Evolutionary conservation across 2,888 invertebrate genomes (phyloP).

Genomic region (Metallyticus violacea): DNA sequence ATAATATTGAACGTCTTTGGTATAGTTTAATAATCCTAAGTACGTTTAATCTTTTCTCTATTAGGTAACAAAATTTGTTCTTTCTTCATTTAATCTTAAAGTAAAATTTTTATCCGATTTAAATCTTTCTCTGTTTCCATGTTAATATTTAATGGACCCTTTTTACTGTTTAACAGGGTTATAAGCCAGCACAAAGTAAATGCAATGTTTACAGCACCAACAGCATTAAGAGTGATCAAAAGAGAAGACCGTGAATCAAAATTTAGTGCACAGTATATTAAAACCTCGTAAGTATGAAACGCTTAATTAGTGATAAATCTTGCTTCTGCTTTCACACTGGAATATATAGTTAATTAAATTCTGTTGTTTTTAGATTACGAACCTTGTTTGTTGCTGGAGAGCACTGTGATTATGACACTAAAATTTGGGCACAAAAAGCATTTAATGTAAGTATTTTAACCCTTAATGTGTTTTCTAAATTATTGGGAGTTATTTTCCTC

Average conservation of each 20-base stretch:
- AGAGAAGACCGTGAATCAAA: slow-evolving; percentile 74
- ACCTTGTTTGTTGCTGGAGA: slow-evolving; percentile 83
- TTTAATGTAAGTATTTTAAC: slow-evolving; percentile 53
- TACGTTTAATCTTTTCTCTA: no score
- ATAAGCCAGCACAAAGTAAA: slow-evolving; percentile 84
- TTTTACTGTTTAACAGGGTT: slow-evolving; percentile 58
- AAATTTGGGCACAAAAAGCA: slow-evolving; percentile 68
- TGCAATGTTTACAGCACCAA: slow-evolving; percentile 86
- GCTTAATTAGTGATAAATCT: not conserved
- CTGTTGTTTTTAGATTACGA: slow-evolving; percentile 39
- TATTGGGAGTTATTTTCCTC: no score
- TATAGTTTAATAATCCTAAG: no score
- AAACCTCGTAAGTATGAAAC: slow-evolving; percentile 56
- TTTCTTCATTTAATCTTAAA: no score
- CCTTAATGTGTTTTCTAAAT: no score
- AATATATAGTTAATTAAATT: not conserved
- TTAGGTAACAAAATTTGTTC: no score
- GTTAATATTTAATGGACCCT: no score
- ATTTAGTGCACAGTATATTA: slow-evolving; percentile 66
- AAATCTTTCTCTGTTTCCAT: no score
- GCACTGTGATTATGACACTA: slow-evolving; percentile 89
- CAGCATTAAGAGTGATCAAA: slow-evolving; percentile 81
- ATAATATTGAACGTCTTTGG: no score
- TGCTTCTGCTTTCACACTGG: no score
- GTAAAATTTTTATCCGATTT: no score